Evolutionary conservation across 2,888 invertebrate genomes (phyloP).

Genomic region (Tiliacea aurago): DNA sequence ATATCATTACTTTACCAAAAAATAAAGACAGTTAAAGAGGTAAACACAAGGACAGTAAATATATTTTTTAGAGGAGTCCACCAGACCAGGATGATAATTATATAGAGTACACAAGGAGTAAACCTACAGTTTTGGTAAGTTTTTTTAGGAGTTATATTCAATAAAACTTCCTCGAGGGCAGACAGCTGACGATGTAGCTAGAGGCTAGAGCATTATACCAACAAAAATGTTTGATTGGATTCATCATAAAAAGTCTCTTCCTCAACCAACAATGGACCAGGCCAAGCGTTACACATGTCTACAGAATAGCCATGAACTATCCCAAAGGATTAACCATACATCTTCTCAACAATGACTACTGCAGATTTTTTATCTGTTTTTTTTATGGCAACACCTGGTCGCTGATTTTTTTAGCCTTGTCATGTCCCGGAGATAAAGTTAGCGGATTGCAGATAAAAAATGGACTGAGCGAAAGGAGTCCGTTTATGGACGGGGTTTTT

Average conservation of each 20-base stretch:
- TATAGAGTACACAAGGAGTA: neutral
- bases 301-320: slow-evolving; percentile 69
- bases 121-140: neutral
- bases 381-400: slow-evolving; percentile 81
- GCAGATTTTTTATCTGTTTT: slow-evolving; percentile 73
- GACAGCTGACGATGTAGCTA: slow-evolving; percentile 62
- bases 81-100: too few species aligned
- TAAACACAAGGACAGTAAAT: neutral
- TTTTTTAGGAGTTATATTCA: slow-evolving; percentile 6
- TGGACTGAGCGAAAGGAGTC: slow-evolving; percentile 71
- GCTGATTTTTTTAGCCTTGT: slow-evolving; percentile 80
- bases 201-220: slow-evolving; percentile 62
- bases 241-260: slow-evolving; percentile 64
- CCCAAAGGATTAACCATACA: slow-evolving; percentile 79
- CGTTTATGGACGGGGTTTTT: slow-evolving; percentile 68
- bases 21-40: neutral
- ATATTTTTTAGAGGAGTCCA: too few species aligned
- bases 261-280: slow-evolving; percentile 72
- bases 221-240: slow-evolving; percentile 68
- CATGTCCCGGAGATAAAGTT: slow-evolving; percentile 81
- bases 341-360: slow-evolving; percentile 64
- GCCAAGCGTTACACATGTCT: slow-evolving; percentile 85
- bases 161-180: neutral
- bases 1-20: neutral
- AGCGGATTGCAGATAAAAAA: slow-evolving; percentile 79